Conservation (phyloP, 2,113 vertebrate species). For the Planiliza haematocheilus region DNA sequence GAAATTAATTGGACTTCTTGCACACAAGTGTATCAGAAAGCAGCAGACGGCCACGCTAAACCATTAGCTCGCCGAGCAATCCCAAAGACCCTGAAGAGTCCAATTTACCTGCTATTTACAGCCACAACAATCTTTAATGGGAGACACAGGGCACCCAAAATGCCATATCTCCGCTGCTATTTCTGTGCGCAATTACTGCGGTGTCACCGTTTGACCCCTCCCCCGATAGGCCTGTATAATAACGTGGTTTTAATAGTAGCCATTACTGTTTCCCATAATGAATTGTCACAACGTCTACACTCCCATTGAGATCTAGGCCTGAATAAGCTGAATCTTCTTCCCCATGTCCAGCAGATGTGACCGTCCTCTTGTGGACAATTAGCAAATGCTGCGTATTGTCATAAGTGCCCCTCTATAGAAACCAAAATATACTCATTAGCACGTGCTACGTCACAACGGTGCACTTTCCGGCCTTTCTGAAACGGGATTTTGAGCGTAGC, state of each 20-base stretch:
- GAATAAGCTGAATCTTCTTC: not conserved
- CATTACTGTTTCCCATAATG: conserved; percentile 34
- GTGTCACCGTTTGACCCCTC: conserved; percentile 17
- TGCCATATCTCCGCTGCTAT: conserved; percentile 24
- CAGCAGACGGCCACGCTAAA: conserved; percentile 31
- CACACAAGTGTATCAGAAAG: conserved; percentile 11
- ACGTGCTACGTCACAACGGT: too few species aligned
- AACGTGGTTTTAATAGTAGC: conserved; percentile 19
- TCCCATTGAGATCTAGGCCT: not conserved
- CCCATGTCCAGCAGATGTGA: too few species aligned
- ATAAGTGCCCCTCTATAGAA: not conserved
- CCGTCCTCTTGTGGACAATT: not conserved
- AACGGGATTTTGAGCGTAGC: conserved; percentile 1
- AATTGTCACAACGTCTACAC: conserved; percentile 35
- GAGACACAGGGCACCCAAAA: conserved; percentile 29
- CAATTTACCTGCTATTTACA: conserved; percentile 57
- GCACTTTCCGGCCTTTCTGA: not conserved
- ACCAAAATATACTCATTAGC: not conserved
- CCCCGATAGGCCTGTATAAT: conserved; percentile 6
- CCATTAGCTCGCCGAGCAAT: conserved; percentile 47
- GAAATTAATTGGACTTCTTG: conserved; percentile 38
- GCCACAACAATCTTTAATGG: conserved; percentile 48
- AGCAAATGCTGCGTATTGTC: not conserved
- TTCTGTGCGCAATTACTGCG: conserved; percentile 49
- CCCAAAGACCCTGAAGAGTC: conserved; percentile 47